Conservation (phyloP, 2,888 invertebrate genomes). For the Beris morrisii region DNA sequence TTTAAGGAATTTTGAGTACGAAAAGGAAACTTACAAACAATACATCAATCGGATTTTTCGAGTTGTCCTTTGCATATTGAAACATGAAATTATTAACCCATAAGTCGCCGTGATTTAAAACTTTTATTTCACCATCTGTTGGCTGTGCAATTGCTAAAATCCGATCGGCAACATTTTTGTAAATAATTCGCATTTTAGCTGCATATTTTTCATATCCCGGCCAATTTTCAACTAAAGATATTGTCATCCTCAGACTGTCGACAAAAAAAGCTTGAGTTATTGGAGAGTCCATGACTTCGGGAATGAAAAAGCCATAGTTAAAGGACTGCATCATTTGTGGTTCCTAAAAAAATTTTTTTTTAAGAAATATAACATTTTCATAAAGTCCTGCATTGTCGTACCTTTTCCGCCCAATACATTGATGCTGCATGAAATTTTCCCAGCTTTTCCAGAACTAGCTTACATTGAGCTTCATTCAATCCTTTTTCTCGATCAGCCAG, state of each 20-base stretch:
- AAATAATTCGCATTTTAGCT: conserved; percentile 44
- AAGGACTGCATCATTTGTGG: conserved; percentile 8
- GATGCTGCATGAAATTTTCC: conserved; percentile 62
- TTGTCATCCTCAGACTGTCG: conserved; percentile 35
- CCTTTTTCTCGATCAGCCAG: conserved; percentile 59
- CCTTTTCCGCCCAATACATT: conserved; percentile 59
- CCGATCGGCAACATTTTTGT: background rate
- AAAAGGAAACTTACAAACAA: conserved; percentile 9
- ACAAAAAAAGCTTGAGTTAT: conserved; percentile 8
- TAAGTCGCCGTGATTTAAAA: conserved; percentile 54
- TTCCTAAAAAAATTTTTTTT: background rate
- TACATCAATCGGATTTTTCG: background rate
- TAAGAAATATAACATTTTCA: too few species aligned
- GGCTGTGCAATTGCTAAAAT: background rate
- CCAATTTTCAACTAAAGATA: conserved; percentile 48
- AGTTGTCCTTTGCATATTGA: conserved; percentile 44
- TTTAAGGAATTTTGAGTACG: background rate
- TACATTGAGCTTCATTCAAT: conserved; percentile 59
- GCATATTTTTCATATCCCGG: conserved; percentile 48
- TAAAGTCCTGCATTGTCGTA: conserved; percentile 22
- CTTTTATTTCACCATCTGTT: conserved; percentile 41
- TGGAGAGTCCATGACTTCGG: background rate
- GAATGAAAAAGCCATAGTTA: conserved; percentile 12
- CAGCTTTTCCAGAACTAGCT: conserved; percentile 58
- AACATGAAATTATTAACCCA: conserved; percentile 56